Base-by-base conservation (phyloP, 2,888 invertebrate genomes). In the Melanchra persicariae region DNA sequence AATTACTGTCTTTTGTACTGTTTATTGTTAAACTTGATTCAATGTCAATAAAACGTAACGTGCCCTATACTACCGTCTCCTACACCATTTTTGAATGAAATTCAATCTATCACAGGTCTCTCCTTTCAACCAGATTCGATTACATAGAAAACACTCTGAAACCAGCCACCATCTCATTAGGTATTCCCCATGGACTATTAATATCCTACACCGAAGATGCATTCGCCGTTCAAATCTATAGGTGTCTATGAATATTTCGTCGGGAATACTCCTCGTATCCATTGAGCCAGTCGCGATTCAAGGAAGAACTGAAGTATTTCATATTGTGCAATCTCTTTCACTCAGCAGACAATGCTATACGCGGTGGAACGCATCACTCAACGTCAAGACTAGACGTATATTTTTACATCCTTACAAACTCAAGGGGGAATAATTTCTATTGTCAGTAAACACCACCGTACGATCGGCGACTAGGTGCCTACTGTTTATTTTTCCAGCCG, bases 261-360 rank as follows among this genome's bases (percentile, higher is more conserved):
- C 88, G 80, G 87, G 89, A 88, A 90, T 89, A 90, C 87, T 82
- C 55, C 68, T 70, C 88, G 90, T 89, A 93, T 94, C 93, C 94
- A 93, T 92, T 92, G 93, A 93, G 89, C 90, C 89, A 91, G 90
- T 87, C 89, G 90, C 91, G 91, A 90, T 92, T 92, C 91, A 91
- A 15, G 26, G 22, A 45, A 68, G 63, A 88, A 88, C 91, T 89
- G 93, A 93, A 94, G 93, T 93, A 94, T 94, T 95, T 94, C 94
- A 94, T 94, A 94, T 93, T 93, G 91, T 91, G 93, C 93, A 92
- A 93, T 93, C 93, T 93, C 95, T 95, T 95, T 95, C 92, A 93
- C 88, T 70, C 80, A 73, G 83, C 94, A 93, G 92, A 96, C 95
- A 95, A 95, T 94, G 91, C 77, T 74, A 73, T 79, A 85, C 79